Base-by-base conservation (phyloP, 2,797 vertebrate genomes). In the Heliangelus exortis region DNA sequence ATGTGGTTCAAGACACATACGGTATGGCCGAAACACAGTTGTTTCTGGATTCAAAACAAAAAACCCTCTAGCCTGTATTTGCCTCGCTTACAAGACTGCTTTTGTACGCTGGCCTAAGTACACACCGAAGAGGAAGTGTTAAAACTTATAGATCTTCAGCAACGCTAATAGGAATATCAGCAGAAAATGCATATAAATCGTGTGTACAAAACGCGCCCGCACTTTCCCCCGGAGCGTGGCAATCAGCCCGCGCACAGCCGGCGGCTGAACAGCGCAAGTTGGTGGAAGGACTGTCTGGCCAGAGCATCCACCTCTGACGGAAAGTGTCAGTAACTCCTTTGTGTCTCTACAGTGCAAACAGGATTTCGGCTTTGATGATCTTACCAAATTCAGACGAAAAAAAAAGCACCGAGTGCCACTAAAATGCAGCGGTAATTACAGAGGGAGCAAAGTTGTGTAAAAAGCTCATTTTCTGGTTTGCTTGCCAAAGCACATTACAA, bases 401-500 rank as follows among this genome's bases (percentile, higher is more conserved):
- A 95, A 36, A 41, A 51, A 51, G 28, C 1, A 25, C 29, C 6
- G 17, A 90, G 76, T 89, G 92, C 81, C 92, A 84, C 26, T 95
- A 82, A 95, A 96, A 95, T n/a, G 25, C 47, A 82, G 84, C 71
- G 87, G 92, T 51, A 96, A 96, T 90, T 80, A 94, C 55, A 84
- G 79, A 82, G 66, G 48, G 58, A 85, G 65, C 12, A 61, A 91
- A 94, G 84, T 94, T 78, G 85, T 61, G 82, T 50, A 55, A 95
- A 95, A 95, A 92, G 43, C 82, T 87, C 54, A 34, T 92, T 94
- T 93, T 89, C 84, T 82, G 84, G 48, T 66, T 95, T 95, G 88
- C 83, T 90, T 89, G 67, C 87, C 71, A 63, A 84, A 89, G 83
- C 51, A 51, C 72, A 73, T 81, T 91, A 90, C 3, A 15, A 88